Base-by-base conservation (phyloP, 2,113 vertebrate genomes). In the Gymnarchus niloticus region DNA sequence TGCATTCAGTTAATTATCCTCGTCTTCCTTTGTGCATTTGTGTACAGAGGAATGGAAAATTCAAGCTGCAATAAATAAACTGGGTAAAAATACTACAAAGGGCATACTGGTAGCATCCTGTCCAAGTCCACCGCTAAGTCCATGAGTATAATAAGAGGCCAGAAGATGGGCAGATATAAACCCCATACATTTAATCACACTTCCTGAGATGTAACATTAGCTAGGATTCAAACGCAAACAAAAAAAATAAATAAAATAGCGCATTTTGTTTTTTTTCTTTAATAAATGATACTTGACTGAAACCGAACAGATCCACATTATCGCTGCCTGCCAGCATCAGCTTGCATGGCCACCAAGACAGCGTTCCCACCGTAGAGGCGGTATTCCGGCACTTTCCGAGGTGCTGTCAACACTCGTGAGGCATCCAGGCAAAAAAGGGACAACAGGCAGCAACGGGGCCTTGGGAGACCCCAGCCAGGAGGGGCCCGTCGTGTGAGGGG, bases 321-420 rank as follows among this genome's bases (percentile, higher is more conserved):
- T 94, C 93, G 92, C 92, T 86, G 91, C 91, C 91, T 92, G 90
- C 91, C 94, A 93, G 93, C 65, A 17, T 41, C 33, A 1, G 5
- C 7, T 73, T 73, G 0, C 3, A 33, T 12, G 6, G 14, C 92
- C 7, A 88, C 82, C 86, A 83, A 91, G 92, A 92, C 90, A 89
- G 86, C n/a, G 87, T n/a, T 85, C 90, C 90, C 89, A 90, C 90
- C 86, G 83, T 85, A 85, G 73, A 90, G 88, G 88, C 91, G 87
- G 90, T 87, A 92, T 91, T 90, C 88, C 33, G 17, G 91, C 87
- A 85, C 88, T 87, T 81, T 77, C 69, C 69, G 85, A 17, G 87
- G 89, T 88, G 89, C 89, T 92, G 91, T 90, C 91, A 88, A 91
- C 88, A 89, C 88, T 90, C 92, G 89, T 89, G 88, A 83, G 82